These are phyloP conservation scores for Platycheirus rosarum DNA, from an alignment of 2,888 invertebrate genomes.

Conservation along the genomic window DNA sequence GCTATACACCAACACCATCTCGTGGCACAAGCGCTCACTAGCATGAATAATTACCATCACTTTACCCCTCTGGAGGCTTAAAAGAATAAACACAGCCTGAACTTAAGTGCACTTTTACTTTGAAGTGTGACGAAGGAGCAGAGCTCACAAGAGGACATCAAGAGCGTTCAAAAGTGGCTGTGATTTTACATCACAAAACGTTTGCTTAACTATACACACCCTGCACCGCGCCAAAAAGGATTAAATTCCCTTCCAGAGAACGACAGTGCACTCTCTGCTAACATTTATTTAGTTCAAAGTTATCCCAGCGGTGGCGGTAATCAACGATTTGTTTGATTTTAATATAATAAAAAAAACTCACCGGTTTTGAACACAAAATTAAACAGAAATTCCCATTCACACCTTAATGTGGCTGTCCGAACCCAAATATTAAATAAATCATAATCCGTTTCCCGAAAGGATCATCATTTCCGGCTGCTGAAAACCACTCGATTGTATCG, in stretches of 20 bases:
- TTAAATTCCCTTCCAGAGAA: conserved; percentile 40
- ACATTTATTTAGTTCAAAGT: no score
- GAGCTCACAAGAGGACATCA: conserved; percentile 61
- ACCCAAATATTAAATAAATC: conserved; percentile 50
- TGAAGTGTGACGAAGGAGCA: conserved; percentile 65
- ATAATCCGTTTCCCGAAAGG: conserved; percentile 29
- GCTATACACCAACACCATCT: conserved; percentile 33
- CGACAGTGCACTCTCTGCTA: no score
- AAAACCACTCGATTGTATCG: conserved; percentile 51
- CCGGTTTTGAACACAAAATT: not conserved
- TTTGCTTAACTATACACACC: conserved; percentile 22
- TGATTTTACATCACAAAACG: conserved; percentile 44
- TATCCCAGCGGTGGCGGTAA: not conserved
- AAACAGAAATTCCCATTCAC: conserved; percentile 4
- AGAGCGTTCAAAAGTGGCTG: conserved; percentile 58
- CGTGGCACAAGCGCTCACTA: conserved; percentile 36
- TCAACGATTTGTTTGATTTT: conserved; percentile 7
- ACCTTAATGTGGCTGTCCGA: not conserved
- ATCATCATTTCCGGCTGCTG: conserved; percentile 48
- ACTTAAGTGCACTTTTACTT: conserved; percentile 51
- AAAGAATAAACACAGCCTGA: conserved; percentile 67
- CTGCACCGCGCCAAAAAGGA: conserved; percentile 29
- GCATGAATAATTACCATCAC: conserved; percentile 69
- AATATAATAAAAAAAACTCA: conserved; percentile 17
- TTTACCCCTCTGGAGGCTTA: conserved; percentile 52